Evolutionary conservation across 2,888 invertebrate genomes (phyloP).

Genomic region (Mythimna ferrago): DNA sequence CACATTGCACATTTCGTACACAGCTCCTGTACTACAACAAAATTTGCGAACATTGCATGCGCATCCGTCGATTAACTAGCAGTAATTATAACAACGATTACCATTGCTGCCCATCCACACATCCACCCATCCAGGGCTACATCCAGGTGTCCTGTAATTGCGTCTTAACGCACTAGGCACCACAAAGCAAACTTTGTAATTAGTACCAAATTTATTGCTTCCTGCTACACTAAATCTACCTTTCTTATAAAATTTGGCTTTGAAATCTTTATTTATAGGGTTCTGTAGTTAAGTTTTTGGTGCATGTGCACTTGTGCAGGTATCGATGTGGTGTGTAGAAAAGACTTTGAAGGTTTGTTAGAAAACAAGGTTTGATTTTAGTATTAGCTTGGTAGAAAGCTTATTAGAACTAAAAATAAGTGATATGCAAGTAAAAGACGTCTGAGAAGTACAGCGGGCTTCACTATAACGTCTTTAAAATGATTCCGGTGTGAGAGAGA

Average conservation of each 20-base stretch:
- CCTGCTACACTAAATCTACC: slow-evolving; percentile 37
- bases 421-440: no score
- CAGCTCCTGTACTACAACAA: slow-evolving; percentile 43
- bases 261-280: slow-evolving; percentile 32
- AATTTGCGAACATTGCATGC: slow-evolving; percentile 47
- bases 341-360: neutral
- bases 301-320: neutral
- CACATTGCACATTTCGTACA: neutral
- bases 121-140: neutral
- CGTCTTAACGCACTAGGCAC: slow-evolving; percentile 45
- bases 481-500: no score
- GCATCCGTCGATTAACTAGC: slow-evolving; percentile 62
- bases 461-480: no score
- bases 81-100: slow-evolving; percentile 63
- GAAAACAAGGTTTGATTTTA: neutral
- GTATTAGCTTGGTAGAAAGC: no score
- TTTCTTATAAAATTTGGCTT: slow-evolving; percentile 48
- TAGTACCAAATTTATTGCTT: slow-evolving; percentile 60
- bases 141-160: slow-evolving; percentile 64
- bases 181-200: slow-evolving; percentile 57
- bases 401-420: no score
- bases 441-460: no score
- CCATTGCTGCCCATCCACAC: slow-evolving; percentile 41
- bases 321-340: neutral
- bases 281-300: slow-evolving; percentile 4